Conservation (phyloP, 2,797 vertebrate species). For the Onychomys arenicola region DNA sequence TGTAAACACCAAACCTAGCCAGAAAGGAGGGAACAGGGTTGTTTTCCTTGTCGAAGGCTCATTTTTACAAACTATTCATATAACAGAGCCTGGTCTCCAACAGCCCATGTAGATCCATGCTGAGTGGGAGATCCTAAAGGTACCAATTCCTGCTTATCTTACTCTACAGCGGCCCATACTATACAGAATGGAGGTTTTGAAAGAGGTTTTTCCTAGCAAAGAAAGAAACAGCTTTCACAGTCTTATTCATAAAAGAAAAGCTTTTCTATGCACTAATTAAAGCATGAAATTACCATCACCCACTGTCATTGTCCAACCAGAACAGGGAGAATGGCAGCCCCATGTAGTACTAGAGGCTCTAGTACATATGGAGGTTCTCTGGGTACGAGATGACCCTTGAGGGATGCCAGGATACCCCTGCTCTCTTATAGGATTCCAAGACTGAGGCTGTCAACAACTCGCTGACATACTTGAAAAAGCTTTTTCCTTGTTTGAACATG, state of each 20-base stretch:
- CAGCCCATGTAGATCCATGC: fast-evolving
- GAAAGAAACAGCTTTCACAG: background rate
- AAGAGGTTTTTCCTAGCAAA: background rate
- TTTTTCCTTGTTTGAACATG: background rate
- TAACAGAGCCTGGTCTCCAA: background rate
- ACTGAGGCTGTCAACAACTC: background rate
- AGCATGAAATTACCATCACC: background rate
- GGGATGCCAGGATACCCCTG: background rate
- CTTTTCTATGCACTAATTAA: background rate
- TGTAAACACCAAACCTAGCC: fast-evolving
- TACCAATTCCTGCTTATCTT: background rate
- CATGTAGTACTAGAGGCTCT: fast-evolving
- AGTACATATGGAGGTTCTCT: fast-evolving
- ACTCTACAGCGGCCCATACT: background rate
- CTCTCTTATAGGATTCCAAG: background rate
- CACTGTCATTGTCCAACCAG: background rate
- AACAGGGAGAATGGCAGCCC: background rate
- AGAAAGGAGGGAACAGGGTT: background rate
- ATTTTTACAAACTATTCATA: background rate
- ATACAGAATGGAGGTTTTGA: background rate
- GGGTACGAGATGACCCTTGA: background rate
- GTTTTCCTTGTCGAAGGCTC: background rate
- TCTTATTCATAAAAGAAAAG: background rate
- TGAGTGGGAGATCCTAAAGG: background rate
- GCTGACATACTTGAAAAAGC: background rate